Percentiles rank a stretch among this genome's conserved stretches.
phyloP scores from a whole-genome alignment of 2,888 invertebrate species.

The Drosophila sordidapex region DNA sequence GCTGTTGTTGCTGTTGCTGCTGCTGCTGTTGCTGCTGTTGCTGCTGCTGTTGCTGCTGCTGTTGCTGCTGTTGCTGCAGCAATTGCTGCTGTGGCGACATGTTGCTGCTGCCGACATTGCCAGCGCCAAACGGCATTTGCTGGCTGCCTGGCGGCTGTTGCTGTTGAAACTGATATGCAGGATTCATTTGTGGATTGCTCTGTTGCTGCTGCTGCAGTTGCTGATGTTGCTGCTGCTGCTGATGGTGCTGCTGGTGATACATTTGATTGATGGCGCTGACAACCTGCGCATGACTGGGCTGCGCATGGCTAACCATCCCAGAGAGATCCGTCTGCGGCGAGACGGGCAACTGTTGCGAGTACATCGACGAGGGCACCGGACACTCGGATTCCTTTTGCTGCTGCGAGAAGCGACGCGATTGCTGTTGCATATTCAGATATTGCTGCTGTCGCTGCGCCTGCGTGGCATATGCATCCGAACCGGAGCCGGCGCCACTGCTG shows the following conservation, averaged over 20 bases:
- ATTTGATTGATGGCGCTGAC: constrained; percentile 79
- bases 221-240: constrained; percentile 68
- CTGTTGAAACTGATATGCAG: constrained; percentile 83
- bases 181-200: constrained; percentile 82
- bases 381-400: constrained; percentile 80
- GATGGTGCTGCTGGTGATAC: constrained; percentile 81
- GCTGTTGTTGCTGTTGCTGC: constrained; percentile 55
- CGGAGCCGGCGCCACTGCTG: constrained; percentile 50
- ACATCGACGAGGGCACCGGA: constrained; percentile 85
- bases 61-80: constrained; percentile 61
- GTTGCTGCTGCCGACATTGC: constrained; percentile 50
- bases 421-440: constrained; percentile 68
- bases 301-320: constrained; percentile 80
- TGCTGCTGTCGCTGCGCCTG: constrained; percentile 77
- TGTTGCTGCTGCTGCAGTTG: constrained; percentile 70
- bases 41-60: constrained; percentile 59
- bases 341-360: constrained; percentile 83
- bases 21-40: constrained; percentile 53
- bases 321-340: constrained; percentile 84
- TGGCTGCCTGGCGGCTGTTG: constrained; percentile 80
- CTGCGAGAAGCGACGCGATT: constrained; percentile 73
- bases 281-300: constrained; percentile 76
- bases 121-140: constrained; percentile 42
- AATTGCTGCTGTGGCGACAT: constrained; percentile 71
- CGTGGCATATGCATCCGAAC: constrained; percentile 71